Base-by-base conservation (phyloP, 2,797 vertebrate genomes). In the Adrianichthys oophorus region DNA sequence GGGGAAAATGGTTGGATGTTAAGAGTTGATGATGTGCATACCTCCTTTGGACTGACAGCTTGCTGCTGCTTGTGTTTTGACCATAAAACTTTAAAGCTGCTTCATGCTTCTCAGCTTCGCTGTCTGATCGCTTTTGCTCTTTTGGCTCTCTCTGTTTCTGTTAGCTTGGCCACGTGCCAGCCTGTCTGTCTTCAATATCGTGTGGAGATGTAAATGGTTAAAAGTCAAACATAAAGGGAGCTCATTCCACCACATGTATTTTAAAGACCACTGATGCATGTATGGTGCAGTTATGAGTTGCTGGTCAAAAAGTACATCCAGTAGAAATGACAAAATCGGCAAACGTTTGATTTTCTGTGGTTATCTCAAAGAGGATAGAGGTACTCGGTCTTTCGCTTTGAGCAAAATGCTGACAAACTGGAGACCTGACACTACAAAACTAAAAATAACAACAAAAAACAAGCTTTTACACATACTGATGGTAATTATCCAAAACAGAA, bases 51-150 rank as follows among this genome's bases (percentile, higher is more conserved):
- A 76, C 50, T 15, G 19, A 70, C 52, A 42, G 60, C 59, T 18
- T 62, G 60, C 65, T 72, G 67, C 67, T 44, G 46, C 65, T 73
- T 83, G 50, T 57, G 76, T 68, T 75, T 72, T 86, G 78, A 87
- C 82, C 84, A 71, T 42, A 62, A 60, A 74, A 77, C 76, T 54
- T 5, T 46, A 53, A 66, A 79, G 73, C 74, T 78, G 75, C 74
- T 69, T 70, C 74, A 73, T 62, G 55, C 65, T 73, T 83, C 41
- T 59, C 47, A 10, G 79, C 51, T 53, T 62, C 71, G 26, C 48
- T 43, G 65, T 71, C 70, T 65, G 59, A 44, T 48, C 51, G 70
- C 65, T 59, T 13, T 37, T 53, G 32, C 46, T 57, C 71, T 65
- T 64, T 62, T 68, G 68, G 57, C 62, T 53, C 60, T 26, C 50